Evolutionary conservation across 2,113 vertebrate species (phyloP).

Genomic region (Tautogolabrus adspersus): DNA sequence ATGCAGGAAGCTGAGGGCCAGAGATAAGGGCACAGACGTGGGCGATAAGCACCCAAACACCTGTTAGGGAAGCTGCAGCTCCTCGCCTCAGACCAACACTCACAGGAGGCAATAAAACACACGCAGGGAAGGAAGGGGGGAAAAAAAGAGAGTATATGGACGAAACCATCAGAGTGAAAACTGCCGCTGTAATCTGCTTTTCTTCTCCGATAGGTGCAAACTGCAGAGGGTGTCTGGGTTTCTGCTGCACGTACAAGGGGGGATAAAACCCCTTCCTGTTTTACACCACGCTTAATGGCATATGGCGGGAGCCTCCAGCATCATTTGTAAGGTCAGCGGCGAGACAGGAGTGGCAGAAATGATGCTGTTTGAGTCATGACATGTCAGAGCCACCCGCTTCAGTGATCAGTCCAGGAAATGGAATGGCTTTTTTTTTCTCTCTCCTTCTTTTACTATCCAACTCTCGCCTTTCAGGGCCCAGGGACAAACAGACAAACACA

Average conservation of each 20-base stretch:
- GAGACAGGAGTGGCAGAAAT: constrained; percentile 83
- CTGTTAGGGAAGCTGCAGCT: constrained; percentile 77
- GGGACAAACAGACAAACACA: constrained; percentile 77
- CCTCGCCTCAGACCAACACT: constrained; percentile 59
- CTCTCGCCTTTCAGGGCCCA: constrained; percentile 66
- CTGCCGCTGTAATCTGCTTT: constrained; percentile 57
- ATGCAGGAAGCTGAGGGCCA: constrained; percentile 84
- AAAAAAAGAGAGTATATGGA: constrained; percentile 32
- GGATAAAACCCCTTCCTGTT: constrained; percentile 60
- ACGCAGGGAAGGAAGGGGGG: constrained; percentile 35
- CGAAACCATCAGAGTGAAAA: constrained; percentile 55
- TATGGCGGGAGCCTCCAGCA: constrained; percentile 78
- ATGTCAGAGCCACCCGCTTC: constrained; percentile 80
- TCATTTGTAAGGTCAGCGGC: constrained; percentile 83
- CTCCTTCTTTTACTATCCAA: constrained; percentile 53
- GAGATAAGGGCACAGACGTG: constrained; percentile 81
- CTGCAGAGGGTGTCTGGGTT: constrained; percentile 21
- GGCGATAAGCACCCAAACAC: constrained; percentile 83
- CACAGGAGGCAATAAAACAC: constrained; percentile 68
- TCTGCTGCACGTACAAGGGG: constrained; percentile 4
- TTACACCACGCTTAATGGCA: constrained; percentile 81
- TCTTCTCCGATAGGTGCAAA: constrained; percentile 51
- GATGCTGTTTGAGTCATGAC: constrained; percentile 86
- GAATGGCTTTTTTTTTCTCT: constrained; percentile 66
- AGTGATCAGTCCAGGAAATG: constrained; percentile 85